Percentiles rank a stretch among this genome's conserved stretches.
Evolutionary conservation across 2,888 invertebrate genomes (phyloP).

Genomic region (Agelastica alni): DNA sequence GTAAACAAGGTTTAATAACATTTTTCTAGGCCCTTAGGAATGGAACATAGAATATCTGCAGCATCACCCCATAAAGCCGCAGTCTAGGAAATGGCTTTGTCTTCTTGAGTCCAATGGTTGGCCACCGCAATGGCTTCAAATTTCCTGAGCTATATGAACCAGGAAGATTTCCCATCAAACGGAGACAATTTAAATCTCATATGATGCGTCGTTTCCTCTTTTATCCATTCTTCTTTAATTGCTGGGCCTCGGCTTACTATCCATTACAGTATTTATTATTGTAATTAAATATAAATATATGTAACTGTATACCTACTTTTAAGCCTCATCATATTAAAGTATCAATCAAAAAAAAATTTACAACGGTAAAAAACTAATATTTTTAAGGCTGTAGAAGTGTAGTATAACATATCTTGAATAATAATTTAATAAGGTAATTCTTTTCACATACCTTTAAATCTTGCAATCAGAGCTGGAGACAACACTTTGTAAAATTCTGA

Average conservation of each 20-base stretch:
- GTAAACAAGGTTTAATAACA: conserved; percentile 6
- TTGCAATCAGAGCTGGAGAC: conserved; percentile 86
- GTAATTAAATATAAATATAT: too few relatives aligned
- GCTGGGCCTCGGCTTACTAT: too few relatives aligned
- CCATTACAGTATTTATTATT: too few relatives aligned
- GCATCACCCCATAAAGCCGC: conserved; percentile 1
- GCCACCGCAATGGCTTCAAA: not conserved
- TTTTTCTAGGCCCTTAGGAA: conserved; percentile 6
- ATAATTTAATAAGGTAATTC: too few relatives aligned
- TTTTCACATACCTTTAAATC: conserved; percentile 79
- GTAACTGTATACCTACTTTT: too few relatives aligned
- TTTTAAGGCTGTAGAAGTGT: too few relatives aligned
- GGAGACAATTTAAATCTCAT: not conserved
- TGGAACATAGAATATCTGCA: not conserved
- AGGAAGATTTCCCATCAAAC: too few relatives aligned
- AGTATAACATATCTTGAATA: too few relatives aligned
- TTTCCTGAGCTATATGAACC: not conserved
- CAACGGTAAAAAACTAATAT: too few relatives aligned
- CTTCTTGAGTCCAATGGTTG: not conserved
- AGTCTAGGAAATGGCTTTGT: not conserved
- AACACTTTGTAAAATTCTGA: conserved; percentile 86
- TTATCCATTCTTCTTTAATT: not conserved
- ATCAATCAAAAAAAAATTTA: too few relatives aligned
- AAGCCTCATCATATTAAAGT: too few relatives aligned
- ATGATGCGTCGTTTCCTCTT: not conserved